A percentile compares a stretch with the other conserved stretches of the same genome.
Evolutionary conservation across 2,888 invertebrate genomes (phyloP).

Genomic region (Uloborus plumipes): DNA sequence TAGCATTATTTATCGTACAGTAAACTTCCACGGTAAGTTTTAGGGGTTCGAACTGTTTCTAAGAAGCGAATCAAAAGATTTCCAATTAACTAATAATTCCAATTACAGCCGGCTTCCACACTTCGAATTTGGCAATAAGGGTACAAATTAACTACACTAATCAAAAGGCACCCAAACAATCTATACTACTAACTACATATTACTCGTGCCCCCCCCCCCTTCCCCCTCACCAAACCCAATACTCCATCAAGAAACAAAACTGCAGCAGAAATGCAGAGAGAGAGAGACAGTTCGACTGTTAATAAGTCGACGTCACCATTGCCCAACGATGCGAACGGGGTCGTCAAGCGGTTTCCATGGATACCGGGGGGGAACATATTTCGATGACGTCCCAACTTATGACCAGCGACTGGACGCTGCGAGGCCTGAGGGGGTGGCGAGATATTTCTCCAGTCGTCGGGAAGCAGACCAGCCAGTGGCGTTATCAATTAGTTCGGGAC

Average conservation of each 20-base stretch:
- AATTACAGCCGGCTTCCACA: too few species aligned
- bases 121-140: too few species aligned
- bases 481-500: slow-evolving; percentile 51
- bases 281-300: slow-evolving; percentile 60
- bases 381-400: slow-evolving; percentile 61
- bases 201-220: too few species aligned
- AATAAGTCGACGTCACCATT: slow-evolving; percentile 62
- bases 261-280: slow-evolving; percentile 56
- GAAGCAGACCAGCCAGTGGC: slow-evolving; percentile 1
- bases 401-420: slow-evolving; percentile 51
- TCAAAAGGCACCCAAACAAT: too few species aligned
- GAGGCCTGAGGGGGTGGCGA: slow-evolving; percentile 29
- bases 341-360: slow-evolving; percentile 60
- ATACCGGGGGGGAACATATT: slow-evolving; percentile 57
- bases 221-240: not conserved
- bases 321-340: slow-evolving; percentile 56
- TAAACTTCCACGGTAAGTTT: too few species aligned
- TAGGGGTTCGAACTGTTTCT: too few species aligned
- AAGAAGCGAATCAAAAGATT: too few species aligned
- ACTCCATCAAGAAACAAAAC: slow-evolving; percentile 46
- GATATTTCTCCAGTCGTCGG: slow-evolving; percentile 26
- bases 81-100: too few species aligned
- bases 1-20: too few species aligned
- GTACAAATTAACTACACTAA: too few species aligned
- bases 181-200: too few species aligned